A percentile compares a stretch with the other conserved stretches of the same genome.
Conservation (phyloP, 2,888 invertebrate species). For the Petrolisthes manimaculis region DNA sequence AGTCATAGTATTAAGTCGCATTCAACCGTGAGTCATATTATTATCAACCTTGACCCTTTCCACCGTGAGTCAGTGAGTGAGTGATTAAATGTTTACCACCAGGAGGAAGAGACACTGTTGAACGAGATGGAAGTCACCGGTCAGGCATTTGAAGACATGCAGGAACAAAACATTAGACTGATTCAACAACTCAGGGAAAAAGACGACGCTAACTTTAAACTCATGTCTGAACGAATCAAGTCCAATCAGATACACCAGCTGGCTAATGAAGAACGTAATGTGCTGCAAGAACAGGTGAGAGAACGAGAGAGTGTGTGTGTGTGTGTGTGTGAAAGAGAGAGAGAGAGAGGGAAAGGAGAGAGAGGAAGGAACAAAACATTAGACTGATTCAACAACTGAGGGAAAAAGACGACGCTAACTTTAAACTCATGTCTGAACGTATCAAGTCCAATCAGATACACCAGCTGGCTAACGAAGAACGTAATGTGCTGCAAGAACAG, state of each 20-base stretch:
- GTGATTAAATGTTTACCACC: conserved; percentile 59
- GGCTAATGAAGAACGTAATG: conserved; percentile 92
- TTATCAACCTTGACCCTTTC: no score
- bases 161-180: conserved; percentile 95
- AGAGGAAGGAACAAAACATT: not conserved
- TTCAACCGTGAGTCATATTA: no score
- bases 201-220: conserved; percentile 97
- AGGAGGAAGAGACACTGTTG: conserved; percentile 95
- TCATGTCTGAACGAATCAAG: conserved; percentile 97
- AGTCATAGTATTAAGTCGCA: no score
- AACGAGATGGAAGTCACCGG: conserved; percentile 99
- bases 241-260: conserved; percentile 95
- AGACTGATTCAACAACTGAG: not conserved
- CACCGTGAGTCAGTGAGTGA: not conserved
- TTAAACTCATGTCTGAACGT: conserved; percentile 97
- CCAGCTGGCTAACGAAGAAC: conserved; percentile 93
- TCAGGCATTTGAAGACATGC: conserved; percentile 99
- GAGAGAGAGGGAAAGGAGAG: not conserved
- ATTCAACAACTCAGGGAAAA: conserved; percentile 96
- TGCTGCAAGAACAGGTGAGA: conserved; percentile 86
- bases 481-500: conserved; percentile 91
- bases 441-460: conserved; percentile 96
- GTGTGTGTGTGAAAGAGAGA: no score
- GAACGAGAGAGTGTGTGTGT: not conserved
- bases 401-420: conserved; percentile 79